Conservation (phyloP, 2,888 invertebrate genomes). For the Heteromyza rotundicornis region DNA sequence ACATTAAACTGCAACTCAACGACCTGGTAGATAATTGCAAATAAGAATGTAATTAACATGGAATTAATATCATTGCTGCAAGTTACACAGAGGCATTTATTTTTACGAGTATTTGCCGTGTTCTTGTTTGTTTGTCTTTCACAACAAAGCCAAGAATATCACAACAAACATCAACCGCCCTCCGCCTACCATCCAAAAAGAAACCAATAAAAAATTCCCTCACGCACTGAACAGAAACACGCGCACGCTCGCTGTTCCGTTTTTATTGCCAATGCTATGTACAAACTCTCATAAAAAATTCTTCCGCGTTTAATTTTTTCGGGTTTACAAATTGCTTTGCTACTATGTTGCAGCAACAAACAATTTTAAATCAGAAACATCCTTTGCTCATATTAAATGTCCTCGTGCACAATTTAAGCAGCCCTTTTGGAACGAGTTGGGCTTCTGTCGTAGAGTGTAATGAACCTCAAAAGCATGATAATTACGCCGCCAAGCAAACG, state of each 20-base stretch:
- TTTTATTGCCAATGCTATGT: not conserved
- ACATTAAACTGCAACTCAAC: no score
- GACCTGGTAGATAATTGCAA: conserved; percentile 15
- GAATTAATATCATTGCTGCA: conserved; percentile 44
- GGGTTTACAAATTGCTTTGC: not conserved
- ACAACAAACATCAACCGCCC: not conserved
- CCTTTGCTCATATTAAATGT: no score
- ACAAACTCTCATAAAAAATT: not conserved
- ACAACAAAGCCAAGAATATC: not conserved
- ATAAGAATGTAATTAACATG: conserved; percentile 49
- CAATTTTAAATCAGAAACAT: no score
- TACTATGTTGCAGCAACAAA: not conserved
- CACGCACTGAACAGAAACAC: not conserved
- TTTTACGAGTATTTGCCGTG: not conserved
- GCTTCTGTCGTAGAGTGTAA: not conserved
- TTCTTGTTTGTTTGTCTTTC: not conserved
- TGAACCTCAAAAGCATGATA: not conserved
- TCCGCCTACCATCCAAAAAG: no score
- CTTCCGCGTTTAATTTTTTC: not conserved
- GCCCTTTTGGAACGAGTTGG: no score
- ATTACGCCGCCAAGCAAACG: not conserved
- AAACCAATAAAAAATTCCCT: no score
- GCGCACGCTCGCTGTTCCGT: not conserved
- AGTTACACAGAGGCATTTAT: not conserved
- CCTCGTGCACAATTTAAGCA: no score